Base-by-base conservation (phyloP, 2,797 vertebrate genomes). In the Miichthys miiuy region DNA sequence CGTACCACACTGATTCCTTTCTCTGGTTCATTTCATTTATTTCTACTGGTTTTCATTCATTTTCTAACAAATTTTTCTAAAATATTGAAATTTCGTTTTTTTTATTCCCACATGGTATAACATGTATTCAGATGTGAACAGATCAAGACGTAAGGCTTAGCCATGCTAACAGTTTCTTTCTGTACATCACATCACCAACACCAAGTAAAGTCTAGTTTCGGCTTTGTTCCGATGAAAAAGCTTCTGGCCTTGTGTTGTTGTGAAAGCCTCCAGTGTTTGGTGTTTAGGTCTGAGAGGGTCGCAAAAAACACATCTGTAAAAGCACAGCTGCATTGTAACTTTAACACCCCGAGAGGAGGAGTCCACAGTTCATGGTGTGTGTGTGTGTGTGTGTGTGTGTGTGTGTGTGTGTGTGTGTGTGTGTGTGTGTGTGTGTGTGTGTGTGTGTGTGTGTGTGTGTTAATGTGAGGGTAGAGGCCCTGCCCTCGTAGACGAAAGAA, bases 241-340 rank as follows among this genome's bases (percentile, higher is more conserved):
- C 54, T 46, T 72, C 17, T 79, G 65, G 34, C 42, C 51, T 65
- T 21, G 30, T 5, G 21, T 16, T 65, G 72, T 14, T 79, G 48
- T 42, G 34, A 85, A 38, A 52, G 13, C 56, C 72, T 58, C 67
- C 5, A 44, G 47, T 81, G 71, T 87, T 82, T 84, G 62, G 50
- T 79, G 76, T 90, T 87, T 60, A 64, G 71, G 48, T 82, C 74
- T 5, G 63, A 83, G 68, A 81, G 81, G 73, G 83, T 91, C 56
- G 41, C 63, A 82, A 73, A 88, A 82, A 78, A 77, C 84, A 92
- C 93, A 94, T 94, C 93, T 95, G 93, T 84, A 68, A 87, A 90
- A 94, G 90, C 92, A 94, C 93, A 95, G 93, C 92, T 94, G 92
- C 84, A 77, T 74, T 87, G 76, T 75, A 81, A 91, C 66, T 70